Evolutionary conservation across 2,113 vertebrate species (phyloP), one percentile per base, ranked within the genome.

Genomic region (Chloebia gouldiae): DNA sequence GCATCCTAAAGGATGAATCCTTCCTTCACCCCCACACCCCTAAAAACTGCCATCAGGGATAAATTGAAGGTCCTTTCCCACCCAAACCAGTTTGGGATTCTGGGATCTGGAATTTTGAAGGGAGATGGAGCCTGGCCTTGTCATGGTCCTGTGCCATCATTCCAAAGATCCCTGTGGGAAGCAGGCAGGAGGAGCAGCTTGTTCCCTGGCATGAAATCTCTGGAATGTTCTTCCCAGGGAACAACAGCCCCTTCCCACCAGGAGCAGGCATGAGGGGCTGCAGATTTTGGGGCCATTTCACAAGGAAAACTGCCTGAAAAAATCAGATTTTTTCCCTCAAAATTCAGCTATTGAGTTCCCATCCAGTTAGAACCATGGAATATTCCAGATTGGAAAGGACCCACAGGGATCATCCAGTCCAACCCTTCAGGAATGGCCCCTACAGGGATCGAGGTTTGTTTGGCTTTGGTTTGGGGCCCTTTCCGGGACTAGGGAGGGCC

Each of bases 361-460:
- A 44, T 4, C 3, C 4, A 1, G 20, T 22, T 27, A 42, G 51
- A 42, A 13, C 20, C 24, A 20, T 0, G 3, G 61, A 35, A 66
- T 35, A 50, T 68, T 44, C 37, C 7, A 0, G 6, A 8, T 0
- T 37, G 53, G 53, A 21, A 50, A 65, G 42, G 40, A 25, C 6
- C 31, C n/a, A 5, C 21, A 3, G 44, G 83, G 31, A 25, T 23
- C 37, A 18, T 8, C 9, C 40, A 54, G 57, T 1, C 7, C 81
- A 47, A 6, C 17, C 50, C 49, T 10, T 4, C 49, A 12, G 69
- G 49, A 53, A 22, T 7, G 49, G 28, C n/a, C 60, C 35, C 70
- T 16, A 0, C 60, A 42, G 82, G 82, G 31, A 22, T 7, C 3
- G 0, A 37, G 83, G 33, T 60, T 81, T 61, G 72, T 92, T 91